These are phyloP conservation scores for Geophilus truncorum DNA, from an alignment of 2,888 invertebrate species.

Conservation along the genomic window DNA sequence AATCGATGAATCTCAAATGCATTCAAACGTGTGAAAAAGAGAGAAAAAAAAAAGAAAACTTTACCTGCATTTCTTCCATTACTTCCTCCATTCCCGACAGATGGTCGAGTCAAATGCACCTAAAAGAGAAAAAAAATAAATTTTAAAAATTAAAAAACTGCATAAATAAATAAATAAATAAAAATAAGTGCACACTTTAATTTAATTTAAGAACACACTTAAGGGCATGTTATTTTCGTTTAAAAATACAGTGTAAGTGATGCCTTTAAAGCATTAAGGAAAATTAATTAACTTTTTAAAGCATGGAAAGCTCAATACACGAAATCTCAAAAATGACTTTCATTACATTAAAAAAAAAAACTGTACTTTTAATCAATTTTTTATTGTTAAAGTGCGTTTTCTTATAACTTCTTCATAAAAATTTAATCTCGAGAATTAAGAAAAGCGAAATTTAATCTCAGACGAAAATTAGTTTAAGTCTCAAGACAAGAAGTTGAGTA, in stretches of 20 bases:
- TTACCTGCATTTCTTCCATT: slow-evolving; percentile 7
- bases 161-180: not conserved
- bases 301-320: not conserved
- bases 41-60: not conserved
- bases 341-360: not conserved
- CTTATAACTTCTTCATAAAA: too few species aligned
- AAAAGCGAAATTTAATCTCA: not conserved
- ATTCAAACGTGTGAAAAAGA: not conserved
- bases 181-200: not conserved
- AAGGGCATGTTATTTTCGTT: not conserved
- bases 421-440: too few species aligned
- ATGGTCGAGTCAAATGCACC: not conserved
- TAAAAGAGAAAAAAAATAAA: not conserved
- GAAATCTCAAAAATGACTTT: not conserved
- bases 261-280: not conserved
- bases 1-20: not conserved
- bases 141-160: not conserved
- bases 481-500: slow-evolving; percentile 20
- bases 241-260: not conserved
- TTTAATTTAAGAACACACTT: not conserved
- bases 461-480: not conserved
- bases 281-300: not conserved
- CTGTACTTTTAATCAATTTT: not conserved
- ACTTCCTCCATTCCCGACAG: not conserved
- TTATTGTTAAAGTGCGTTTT: too few species aligned